A percentile compares a stretch with the other conserved stretches of the same genome.
Conservation (phyloP, 2,888 invertebrate species). For the Amphipyra tragopoginis region DNA sequence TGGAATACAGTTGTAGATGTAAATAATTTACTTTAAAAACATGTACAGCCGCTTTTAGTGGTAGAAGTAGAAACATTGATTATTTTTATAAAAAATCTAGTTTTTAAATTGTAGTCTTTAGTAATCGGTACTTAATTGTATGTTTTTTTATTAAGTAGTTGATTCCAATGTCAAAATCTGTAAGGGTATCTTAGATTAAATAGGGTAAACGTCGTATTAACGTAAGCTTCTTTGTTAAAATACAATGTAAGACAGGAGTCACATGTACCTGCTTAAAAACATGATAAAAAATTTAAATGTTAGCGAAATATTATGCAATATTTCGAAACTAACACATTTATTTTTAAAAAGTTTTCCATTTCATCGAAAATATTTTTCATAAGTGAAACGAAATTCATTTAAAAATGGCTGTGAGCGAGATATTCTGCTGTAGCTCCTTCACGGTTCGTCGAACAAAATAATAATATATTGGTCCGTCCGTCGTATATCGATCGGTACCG, state of each 20-base stretch:
- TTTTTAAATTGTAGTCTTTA: conserved; percentile 39
- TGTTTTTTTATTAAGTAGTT: conserved; percentile 42
- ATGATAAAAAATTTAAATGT: conserved; percentile 22
- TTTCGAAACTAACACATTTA: conserved; percentile 24
- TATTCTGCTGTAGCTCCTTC: conserved; percentile 69
- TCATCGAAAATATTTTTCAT: conserved; percentile 69
- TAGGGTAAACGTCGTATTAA: conserved; percentile 41
- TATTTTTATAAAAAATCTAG: conserved; percentile 66
- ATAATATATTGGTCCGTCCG: conserved; percentile 73
- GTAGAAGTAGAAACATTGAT: conserved; percentile 61
- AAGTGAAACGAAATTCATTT: conserved; percentile 74
- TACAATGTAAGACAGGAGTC: conserved; percentile 67
- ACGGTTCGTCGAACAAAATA: conserved; percentile 76
- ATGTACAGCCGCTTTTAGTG: conserved; percentile 63
- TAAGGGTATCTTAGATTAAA: conserved; percentile 53
- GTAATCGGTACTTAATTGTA: conserved; percentile 37
- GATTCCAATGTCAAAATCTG: conserved; percentile 43
- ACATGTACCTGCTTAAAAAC: conserved; percentile 69
- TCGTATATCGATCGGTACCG: conserved; percentile 53
- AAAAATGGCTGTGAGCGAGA: conserved; percentile 76
- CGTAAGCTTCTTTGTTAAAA: conserved; percentile 31
- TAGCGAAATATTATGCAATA: conserved; percentile 31
- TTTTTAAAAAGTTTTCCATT: conserved; percentile 55
- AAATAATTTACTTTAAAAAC: conserved; percentile 53
- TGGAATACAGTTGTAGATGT: conserved; percentile 44